phyloP scores from a whole-genome alignment of 1,140 invertebrate genomes.

The Macrocentrus cingulum region DNA sequence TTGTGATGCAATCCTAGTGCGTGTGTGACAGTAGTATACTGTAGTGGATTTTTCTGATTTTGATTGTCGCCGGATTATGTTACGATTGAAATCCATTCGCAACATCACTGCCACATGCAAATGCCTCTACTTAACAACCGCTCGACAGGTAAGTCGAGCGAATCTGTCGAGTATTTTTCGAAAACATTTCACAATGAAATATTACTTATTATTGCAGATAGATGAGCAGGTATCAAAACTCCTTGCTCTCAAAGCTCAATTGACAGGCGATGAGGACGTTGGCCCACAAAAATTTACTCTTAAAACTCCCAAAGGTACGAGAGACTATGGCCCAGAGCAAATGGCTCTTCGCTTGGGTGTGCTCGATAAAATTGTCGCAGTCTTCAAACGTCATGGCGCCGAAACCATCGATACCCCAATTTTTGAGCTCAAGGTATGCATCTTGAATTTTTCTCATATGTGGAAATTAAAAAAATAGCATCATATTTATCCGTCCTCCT shows the following conservation, averaged over 20 bases:
- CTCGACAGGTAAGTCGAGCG: slow-evolving; percentile 46
- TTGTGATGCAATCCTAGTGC: too few relatives aligned
- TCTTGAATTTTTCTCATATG: background rate
- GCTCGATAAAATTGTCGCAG: slow-evolving; percentile 82
- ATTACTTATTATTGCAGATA: slow-evolving; percentile 63
- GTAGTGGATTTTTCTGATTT: slow-evolving; percentile 54
- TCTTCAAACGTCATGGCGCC: slow-evolving; percentile 98
- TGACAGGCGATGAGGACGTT: slow-evolving; percentile 62
- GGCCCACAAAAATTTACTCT: slow-evolving; percentile 76
- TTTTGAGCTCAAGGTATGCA: slow-evolving; percentile 91
- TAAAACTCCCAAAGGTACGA: slow-evolving; percentile 94
- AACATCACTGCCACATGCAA: slow-evolving; percentile 39
- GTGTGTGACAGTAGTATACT: slow-evolving; percentile 41
- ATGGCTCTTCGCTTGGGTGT: slow-evolving; percentile 91
- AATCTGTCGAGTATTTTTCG: background rate
- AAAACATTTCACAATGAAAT: slow-evolving; percentile 1
- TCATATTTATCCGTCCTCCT: background rate
- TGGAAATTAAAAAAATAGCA: background rate
- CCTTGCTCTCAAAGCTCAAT: slow-evolving; percentile 74
- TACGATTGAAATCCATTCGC: slow-evolving; percentile 44
- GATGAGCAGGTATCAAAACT: slow-evolving; percentile 80
- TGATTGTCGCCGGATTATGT: slow-evolving; percentile 45
- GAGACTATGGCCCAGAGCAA: slow-evolving; percentile 92
- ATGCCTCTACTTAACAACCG: slow-evolving; percentile 42
- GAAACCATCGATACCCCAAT: slow-evolving; percentile 98